phyloP scores from a whole-genome alignment of 2,113 vertebrate genomes.

The Corvus cornix region DNA sequence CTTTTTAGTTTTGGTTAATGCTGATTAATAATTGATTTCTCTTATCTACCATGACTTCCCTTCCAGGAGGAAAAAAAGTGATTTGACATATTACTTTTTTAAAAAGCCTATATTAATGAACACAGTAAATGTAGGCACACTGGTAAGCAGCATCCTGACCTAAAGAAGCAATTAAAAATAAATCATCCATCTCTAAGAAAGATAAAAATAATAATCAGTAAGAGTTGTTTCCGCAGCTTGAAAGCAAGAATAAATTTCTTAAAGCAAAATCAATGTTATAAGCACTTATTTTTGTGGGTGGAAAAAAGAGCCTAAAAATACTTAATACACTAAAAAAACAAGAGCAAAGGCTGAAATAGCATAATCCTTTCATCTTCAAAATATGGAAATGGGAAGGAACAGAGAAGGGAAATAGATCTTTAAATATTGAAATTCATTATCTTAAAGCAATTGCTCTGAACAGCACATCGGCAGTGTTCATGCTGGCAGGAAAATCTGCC shows the following conservation, averaged over 20 bases:
- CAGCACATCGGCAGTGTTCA: neutral
- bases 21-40: conserved; percentile 32
- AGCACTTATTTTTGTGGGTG: conserved; percentile 38
- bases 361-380: conserved; percentile 6
- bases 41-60: neutral
- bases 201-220: conserved; percentile 64
- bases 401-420: neutral
- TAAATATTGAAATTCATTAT: conserved; percentile 15
- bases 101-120: conserved; percentile 24
- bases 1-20: neutral
- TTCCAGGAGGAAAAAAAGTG: neutral
- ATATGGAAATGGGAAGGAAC: neutral
- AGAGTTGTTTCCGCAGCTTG: conserved; percentile 63
- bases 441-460: neutral
- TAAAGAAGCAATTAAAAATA: conserved; percentile 71
- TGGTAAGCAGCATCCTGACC: conserved; percentile 51
- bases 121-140: conserved; percentile 2
- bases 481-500: neutral
- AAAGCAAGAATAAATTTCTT: conserved; percentile 58
- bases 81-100: neutral
- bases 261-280: conserved; percentile 65
- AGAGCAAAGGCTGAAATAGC: neutral
- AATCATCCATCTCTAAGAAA: conserved; percentile 63
- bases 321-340: neutral
- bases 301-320: conserved; percentile 21